Evolutionary conservation across 2,113 vertebrate species (phyloP).

Genomic region (Heloderma charlesbogerti): DNA sequence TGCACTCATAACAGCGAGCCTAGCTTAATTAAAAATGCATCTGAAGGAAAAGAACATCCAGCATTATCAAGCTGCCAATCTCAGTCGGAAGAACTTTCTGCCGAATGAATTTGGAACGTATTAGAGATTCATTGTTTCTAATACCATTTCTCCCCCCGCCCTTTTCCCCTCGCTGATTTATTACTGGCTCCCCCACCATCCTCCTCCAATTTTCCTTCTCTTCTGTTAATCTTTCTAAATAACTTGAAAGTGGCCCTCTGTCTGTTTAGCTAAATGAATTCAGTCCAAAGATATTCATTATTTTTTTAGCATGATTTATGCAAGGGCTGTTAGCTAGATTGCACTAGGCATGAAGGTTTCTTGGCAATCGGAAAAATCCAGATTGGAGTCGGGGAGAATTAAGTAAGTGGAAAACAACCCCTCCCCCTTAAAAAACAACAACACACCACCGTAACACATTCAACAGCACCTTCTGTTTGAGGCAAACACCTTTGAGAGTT

Average conservation of each 20-base stretch:
- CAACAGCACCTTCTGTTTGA: slow-evolving; percentile 38
- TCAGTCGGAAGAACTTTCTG: slow-evolving; percentile 46
- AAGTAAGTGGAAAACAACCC: slow-evolving; percentile 10
- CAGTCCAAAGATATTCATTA: slow-evolving; percentile 60
- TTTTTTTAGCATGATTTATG: slow-evolving; percentile 50
- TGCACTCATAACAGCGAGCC: not conserved
- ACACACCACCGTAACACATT: slow-evolving; percentile 17
- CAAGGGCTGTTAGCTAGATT: slow-evolving; percentile 58
- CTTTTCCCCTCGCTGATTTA: slow-evolving; percentile 49
- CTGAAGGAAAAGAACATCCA: slow-evolving; percentile 59
- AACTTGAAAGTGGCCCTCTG: slow-evolving; percentile 52
- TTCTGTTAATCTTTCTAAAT: slow-evolving; percentile 59
- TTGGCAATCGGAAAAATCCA: slow-evolving; percentile 39
- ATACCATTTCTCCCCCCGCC: slow-evolving; percentile 34
- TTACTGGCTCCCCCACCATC: slow-evolving; percentile 37
- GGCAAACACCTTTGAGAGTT: not conserved
- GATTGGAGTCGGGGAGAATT: slow-evolving; percentile 51
- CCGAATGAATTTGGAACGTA: slow-evolving; percentile 26
- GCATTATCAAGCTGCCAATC: slow-evolving; percentile 40
- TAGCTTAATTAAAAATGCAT: slow-evolving; percentile 70
- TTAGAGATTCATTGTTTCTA: slow-evolving; percentile 57
- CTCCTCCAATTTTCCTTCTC: slow-evolving; percentile 59
- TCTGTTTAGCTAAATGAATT: slow-evolving; percentile 56
- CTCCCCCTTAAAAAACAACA: not conserved
- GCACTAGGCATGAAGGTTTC: slow-evolving; percentile 53